These are phyloP conservation scores for Pangasianodon hypophthalmus DNA, from an alignment of 2,113 vertebrate genomes.

Conservation along the genomic window DNA sequence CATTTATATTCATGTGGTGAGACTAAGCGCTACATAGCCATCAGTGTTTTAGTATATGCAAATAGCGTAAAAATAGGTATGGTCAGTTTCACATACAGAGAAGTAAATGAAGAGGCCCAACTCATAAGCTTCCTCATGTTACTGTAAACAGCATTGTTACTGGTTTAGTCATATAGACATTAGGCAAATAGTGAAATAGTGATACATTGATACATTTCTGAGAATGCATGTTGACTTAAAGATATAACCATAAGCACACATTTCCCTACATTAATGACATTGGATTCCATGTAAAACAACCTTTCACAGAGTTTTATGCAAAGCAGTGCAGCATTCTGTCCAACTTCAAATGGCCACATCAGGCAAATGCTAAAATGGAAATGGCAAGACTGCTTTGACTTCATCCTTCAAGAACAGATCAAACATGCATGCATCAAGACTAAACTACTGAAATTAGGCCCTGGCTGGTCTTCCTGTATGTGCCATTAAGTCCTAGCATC, in stretches of 20 bases:
- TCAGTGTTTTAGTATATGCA: background rate
- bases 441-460: background rate
- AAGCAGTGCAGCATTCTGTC: constrained; percentile 5
- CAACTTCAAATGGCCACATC: background rate
- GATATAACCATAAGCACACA: background rate
- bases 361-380: background rate
- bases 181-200: background rate
- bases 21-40: background rate
- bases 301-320: constrained; percentile 5
- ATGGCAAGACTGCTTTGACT: background rate
- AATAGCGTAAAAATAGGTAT: constrained; percentile 28
- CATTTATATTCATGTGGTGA: too few relatives aligned
- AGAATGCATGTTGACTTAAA: constrained; percentile 10
- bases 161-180: background rate
- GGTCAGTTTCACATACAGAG: background rate
- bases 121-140: background rate
- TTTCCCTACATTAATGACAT: background rate
- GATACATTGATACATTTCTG: background rate
- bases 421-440: background rate
- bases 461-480: background rate
- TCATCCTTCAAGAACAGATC: background rate
- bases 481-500: background rate
- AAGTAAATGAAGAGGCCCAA: background rate
- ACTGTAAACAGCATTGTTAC: background rate
- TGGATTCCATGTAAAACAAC: background rate